A percentile compares a stretch with the other conserved stretches of the same genome.
phyloP scores from a whole-genome alignment of 2,797 vertebrate species.

The Myotis vivesi region DNA sequence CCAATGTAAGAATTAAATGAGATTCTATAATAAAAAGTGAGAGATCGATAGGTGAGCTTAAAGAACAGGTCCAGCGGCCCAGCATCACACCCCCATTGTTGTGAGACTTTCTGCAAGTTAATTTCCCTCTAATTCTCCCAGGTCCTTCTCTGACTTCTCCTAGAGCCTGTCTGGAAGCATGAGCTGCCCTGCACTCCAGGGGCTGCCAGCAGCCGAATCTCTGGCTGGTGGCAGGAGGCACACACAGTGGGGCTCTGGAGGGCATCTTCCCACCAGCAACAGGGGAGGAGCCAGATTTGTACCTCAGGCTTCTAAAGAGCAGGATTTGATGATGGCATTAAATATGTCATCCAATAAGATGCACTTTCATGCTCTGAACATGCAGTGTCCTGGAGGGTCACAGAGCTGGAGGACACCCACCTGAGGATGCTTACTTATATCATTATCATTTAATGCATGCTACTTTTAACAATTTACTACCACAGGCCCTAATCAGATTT shows the following conservation, averaged over 20 bases:
- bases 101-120: not conserved
- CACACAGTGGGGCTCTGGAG: not conserved
- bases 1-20: not conserved
- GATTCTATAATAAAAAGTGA: accelerated
- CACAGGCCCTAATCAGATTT: not conserved
- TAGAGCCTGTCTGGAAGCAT: too few relatives aligned
- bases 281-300: not conserved
- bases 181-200: too few relatives aligned
- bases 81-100: not conserved
- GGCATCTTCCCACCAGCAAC: not conserved
- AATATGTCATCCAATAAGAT: not conserved
- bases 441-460: not conserved
- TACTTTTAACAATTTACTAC: not conserved
- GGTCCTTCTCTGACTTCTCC: not conserved
- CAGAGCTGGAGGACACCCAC: too few relatives aligned
- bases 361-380: not conserved
- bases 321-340: not conserved
- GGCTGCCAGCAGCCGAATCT: not conserved
- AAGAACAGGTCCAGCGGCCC: not conserved
- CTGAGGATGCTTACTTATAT: not conserved
- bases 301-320: not conserved
- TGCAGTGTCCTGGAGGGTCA: not conserved
- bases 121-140: not conserved
- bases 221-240: not conserved
- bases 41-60: not conserved